Evolutionary conservation across 2,797 vertebrate genomes (phyloP).

Genomic region (Coilia nasus): DNA sequence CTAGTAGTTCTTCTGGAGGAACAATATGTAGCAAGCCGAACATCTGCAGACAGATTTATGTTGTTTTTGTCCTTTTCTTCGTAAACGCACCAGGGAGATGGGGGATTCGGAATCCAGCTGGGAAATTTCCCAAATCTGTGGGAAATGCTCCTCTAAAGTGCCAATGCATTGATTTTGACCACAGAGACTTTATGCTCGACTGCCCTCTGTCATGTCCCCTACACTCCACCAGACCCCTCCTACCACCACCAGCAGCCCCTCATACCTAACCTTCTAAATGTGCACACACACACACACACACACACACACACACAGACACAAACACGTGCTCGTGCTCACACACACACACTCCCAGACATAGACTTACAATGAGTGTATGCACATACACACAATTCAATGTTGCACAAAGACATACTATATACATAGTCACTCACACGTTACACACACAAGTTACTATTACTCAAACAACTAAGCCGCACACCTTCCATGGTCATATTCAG

Average conservation of each 20-base stretch:
- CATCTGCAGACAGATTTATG: constrained; percentile 5
- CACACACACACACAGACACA: constrained; percentile 28
- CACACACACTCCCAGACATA: background rate
- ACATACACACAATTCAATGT: background rate
- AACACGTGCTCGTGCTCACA: constrained; percentile 41
- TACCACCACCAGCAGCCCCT: constrained; percentile 35
- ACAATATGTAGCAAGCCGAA: background rate
- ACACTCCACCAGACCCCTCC: background rate
- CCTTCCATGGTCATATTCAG: constrained; percentile 55
- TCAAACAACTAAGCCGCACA: background rate
- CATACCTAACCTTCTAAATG: background rate
- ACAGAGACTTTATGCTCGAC: constrained; percentile 67
- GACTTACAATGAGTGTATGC: background rate
- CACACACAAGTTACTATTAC: background rate
- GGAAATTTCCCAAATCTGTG: constrained; percentile 73
- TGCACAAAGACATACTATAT: background rate
- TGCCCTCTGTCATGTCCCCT: constrained; percentile 54
- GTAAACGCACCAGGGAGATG: constrained; percentile 52
- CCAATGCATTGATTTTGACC: constrained; percentile 81
- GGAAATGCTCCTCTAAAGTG: constrained; percentile 74
- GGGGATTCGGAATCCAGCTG: constrained; percentile 45
- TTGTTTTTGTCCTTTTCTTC: constrained; percentile 57
- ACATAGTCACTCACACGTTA: background rate
- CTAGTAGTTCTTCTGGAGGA: no score
- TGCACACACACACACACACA: constrained; percentile 29